phyloP scores from a whole-genome alignment of 1,140 invertebrate genomes.

The Eubasilissa regina region DNA sequence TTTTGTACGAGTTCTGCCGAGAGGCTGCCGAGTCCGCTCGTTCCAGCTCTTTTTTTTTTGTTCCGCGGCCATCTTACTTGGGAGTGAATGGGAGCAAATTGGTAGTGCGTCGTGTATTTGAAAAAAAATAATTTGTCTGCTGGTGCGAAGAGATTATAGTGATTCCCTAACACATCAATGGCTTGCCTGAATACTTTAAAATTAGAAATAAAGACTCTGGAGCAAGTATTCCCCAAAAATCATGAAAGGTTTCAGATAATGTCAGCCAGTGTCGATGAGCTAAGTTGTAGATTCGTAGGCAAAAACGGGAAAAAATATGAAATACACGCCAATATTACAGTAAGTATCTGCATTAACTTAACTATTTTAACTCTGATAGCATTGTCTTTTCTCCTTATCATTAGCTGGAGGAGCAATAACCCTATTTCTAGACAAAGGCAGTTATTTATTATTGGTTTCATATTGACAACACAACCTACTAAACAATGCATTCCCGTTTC shows the following conservation, averaged over 20 bases:
- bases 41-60: slow-evolving; percentile 21
- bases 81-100: slow-evolving; percentile 60
- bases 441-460: slow-evolving; percentile 51
- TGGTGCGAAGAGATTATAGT: slow-evolving; percentile 46
- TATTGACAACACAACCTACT: slow-evolving; percentile 49
- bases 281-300: slow-evolving; percentile 96
- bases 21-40: slow-evolving; percentile 23
- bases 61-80: slow-evolving; percentile 70
- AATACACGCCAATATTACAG: slow-evolving; percentile 98
- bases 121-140: slow-evolving; percentile 29
- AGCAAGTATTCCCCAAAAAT: slow-evolving; percentile 94
- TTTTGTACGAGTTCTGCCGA: not conserved
- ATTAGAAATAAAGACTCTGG: slow-evolving; percentile 97
- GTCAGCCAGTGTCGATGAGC: slow-evolving; percentile 97
- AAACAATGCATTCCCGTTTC: slow-evolving; percentile 47
- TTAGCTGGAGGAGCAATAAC: slow-evolving; percentile 37
- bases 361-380: slow-evolving; percentile 4
- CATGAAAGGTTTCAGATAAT: slow-evolving; percentile 98
- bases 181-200: slow-evolving; percentile 98
- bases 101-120: slow-evolving; percentile 49
- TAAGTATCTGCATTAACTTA: slow-evolving; percentile 73
- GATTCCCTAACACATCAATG: slow-evolving; percentile 73
- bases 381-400: not conserved
- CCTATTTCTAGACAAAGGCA: slow-evolving; percentile 41
- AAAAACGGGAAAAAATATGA: slow-evolving; percentile 95